These are phyloP conservation scores for Eulemur macaco DNA, from an alignment of 2,113 vertebrate genomes.

Conservation along the genomic window DNA sequence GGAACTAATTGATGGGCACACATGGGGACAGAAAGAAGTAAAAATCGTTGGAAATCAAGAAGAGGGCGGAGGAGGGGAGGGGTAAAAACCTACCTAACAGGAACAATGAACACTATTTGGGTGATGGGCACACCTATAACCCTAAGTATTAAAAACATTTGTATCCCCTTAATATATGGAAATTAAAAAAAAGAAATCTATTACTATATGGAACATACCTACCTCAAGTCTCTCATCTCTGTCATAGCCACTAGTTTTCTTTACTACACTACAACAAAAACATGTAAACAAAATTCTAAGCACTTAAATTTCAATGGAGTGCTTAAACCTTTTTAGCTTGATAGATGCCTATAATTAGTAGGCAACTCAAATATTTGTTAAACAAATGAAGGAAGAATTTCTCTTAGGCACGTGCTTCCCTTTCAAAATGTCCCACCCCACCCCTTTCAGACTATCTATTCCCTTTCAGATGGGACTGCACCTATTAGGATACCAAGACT, in stretches of 20 bases:
- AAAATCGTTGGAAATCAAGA: no score
- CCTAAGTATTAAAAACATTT: no score
- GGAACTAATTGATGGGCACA: no score
- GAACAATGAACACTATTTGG: no score
- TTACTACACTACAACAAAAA: not conserved
- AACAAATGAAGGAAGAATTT: conserved; percentile 14
- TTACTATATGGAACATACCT: not conserved
- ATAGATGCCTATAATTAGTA: not conserved
- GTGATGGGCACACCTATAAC: no score
- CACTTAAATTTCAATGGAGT: not conserved
- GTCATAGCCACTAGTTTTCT: not conserved
- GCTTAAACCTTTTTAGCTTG: conserved; percentile 7
- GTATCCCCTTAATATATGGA: no score
- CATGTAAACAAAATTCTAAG: conserved; percentile 5
- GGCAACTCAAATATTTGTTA: not conserved
- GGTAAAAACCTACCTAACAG: no score
- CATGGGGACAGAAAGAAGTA: no score
- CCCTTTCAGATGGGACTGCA: not conserved
- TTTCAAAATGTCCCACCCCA: not conserved
- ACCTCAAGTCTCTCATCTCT: not conserved
- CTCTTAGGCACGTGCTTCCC: not conserved
- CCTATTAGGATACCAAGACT: not conserved
- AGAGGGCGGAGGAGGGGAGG: no score
- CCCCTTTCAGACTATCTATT: not conserved
- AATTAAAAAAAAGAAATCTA: not conserved